Percentiles rank a stretch among this genome's conserved stretches.
These are phyloP conservation scores for Poeciliopsis occidentalis DNA, from an alignment of 2,113 vertebrate genomes.

Conservation along the genomic window DNA sequence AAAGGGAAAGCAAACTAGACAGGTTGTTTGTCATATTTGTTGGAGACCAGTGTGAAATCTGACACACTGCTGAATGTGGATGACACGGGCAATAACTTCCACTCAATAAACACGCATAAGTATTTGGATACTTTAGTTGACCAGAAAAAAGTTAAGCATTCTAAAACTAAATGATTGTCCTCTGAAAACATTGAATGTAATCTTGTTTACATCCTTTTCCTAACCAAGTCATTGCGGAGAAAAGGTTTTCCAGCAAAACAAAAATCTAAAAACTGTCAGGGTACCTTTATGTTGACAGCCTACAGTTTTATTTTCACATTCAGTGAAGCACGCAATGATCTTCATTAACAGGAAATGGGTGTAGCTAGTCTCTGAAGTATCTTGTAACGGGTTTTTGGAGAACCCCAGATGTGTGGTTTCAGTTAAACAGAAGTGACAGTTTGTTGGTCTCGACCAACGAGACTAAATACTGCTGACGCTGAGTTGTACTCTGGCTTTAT, in stretches of 20 bases:
- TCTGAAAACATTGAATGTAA: not conserved
- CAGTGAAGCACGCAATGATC: not conserved
- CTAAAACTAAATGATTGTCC: slow-evolving; percentile 16
- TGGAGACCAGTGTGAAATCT: not conserved
- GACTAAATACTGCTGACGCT: not conserved
- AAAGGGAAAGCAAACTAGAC: slow-evolving; percentile 28
- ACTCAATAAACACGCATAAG: slow-evolving; percentile 4
- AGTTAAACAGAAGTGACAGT: not conserved
- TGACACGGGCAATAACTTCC: not conserved
- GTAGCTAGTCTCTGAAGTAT: slow-evolving; percentile 42
- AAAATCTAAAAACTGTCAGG: not conserved
- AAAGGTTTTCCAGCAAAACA: not conserved
- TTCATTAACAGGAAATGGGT: slow-evolving; percentile 64
- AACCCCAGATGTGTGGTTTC: slow-evolving; percentile 16
- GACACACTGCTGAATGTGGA: slow-evolving; percentile 1
- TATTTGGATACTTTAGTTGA: slow-evolving; percentile 22
- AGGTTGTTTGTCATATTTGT: slow-evolving; percentile 12
- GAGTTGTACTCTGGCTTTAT: not conserved
- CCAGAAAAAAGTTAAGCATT: slow-evolving; percentile 1
- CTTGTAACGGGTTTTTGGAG: slow-evolving; percentile 6
- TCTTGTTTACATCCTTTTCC: not conserved
- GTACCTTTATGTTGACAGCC: not conserved
- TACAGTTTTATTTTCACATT: slow-evolving; percentile 10
- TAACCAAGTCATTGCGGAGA: too few species aligned
- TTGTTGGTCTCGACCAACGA: not conserved